Evolutionary conservation across 2,888 invertebrate species (phyloP), one percentile per base, ranked within the genome.

Genomic region (Brachylomia viminalis): DNA sequence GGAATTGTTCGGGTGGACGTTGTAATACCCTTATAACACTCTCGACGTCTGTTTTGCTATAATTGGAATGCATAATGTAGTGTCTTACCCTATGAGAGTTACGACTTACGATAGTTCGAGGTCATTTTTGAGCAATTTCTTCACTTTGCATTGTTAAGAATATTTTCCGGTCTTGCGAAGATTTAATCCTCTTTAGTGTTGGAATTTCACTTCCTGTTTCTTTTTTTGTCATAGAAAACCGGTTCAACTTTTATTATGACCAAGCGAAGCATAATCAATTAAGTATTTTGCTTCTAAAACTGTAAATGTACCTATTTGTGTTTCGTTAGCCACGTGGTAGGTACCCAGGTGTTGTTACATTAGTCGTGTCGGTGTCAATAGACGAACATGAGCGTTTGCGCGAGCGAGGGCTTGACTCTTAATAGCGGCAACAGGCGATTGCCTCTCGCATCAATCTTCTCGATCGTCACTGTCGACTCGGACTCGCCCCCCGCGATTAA

Each of bases 401-500:
- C 88, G 80, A 86, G 82, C 76, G 75, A 86, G 82, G 88, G 89
- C 88, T 92, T 91, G 90, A 90, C 91, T 90, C 90, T 83, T 92
- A 92, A 92, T 91, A 91, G 90, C 89, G 88, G 92, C 90, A 92
- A 91, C 92, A 91, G 89, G 89, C 90, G 90, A 84, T 86, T 87
- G 75, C 72, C 78, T 83, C 80, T 80, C 86, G 85, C 95, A 95
- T 96, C 94, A 95, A 95, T 95, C 95, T 95, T 93, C 89, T 87
- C 91, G 92, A 91, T 93, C 94, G 93, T 95, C 95, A 94, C 92
- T 93, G 95, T 94, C 95, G 92, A 90, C 90, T 89, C 89, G 86
- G 92, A 81, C 92, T 90, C 94, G 93, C 93, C 93, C 94, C 93
- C 92, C 93, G 92, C 95, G 93, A 95, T 96, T 95, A 95, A 96